phyloP scores from a whole-genome alignment of 1,140 invertebrate species.

The Drosophila melanogaster region Release_6_plus_ISO1_MT NT_037436.4:10322001-10322500 shows the following conservation, averaged over 20 bases:
- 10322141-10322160: constrained; percentile 45
- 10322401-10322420: constrained; percentile 35
- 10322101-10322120: constrained; percentile 43
- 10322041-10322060: constrained; percentile 22
- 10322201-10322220: constrained; percentile 28
- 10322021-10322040: constrained; percentile 22
- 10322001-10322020: constrained; percentile 1
- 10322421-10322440: constrained; percentile 35
- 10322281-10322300: background rate
- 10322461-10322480: background rate
- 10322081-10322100: constrained; percentile 31
- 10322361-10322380: constrained; percentile 31
- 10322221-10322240: constrained; percentile 22
- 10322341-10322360: constrained; percentile 1
- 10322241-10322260: background rate
- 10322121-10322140: constrained; percentile 68
- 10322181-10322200: constrained; percentile 45
- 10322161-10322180: constrained; percentile 63
- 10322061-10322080: constrained; percentile 48
- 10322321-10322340: background rate
- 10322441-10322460: constrained; percentile 26
- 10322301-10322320: background rate
- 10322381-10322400: constrained; percentile 38
- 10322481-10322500: constrained; percentile 41
- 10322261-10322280: background rate